Evolutionary conservation across 2,113 vertebrate species (phyloP), one percentile per base, ranked within the genome.

Genomic region (Pitta sordida): DNA sequence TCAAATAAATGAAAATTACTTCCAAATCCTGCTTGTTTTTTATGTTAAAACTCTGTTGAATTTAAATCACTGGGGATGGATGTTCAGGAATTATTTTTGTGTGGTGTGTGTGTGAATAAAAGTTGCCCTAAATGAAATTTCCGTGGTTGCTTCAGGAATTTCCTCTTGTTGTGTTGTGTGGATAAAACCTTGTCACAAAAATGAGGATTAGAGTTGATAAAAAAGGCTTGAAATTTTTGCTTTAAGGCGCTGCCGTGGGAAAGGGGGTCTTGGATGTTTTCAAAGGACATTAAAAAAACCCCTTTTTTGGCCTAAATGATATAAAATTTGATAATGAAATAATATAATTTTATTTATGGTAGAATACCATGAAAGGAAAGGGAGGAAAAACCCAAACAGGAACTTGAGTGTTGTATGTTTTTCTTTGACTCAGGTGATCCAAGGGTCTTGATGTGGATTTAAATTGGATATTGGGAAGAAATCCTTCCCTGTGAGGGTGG

Each of bases 1-100:
- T 97, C 97, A 98, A 98, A 98, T 97, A 97, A 92, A 96, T 95
- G 94, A 94, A 97, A 97, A 96, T 97, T 21, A 95, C 97, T 97
- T 96, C 94, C 95, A 96, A 97, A 96, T 97, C 93, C 92, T 20
- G n/a, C 65, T 90, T 84, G 62, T 97, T 97, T 95, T 91, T 58
- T 24, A 34, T 9, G 83, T 82, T 90, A 76, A 97, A 97, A 95
- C 91, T 92, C 93, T 23, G 65, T 65, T 93, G 97, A 97, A 97
- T 97, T 93, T 93, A 81, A 97, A 97, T 97, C 94, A 95, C 94
- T 62, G 59, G 83, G 86, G 62, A 27, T 74, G 88, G 27, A 36
- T 92, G 75, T 87, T 95, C 74, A 93, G 88, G 93, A 84, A 21
- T 37, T 63, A 4, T 11, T 19, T 18, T 58, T 88, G 13, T 69